Evolutionary conservation across 2,113 vertebrate genomes (phyloP).

Genomic region (Mormyrus lacerda): DNA sequence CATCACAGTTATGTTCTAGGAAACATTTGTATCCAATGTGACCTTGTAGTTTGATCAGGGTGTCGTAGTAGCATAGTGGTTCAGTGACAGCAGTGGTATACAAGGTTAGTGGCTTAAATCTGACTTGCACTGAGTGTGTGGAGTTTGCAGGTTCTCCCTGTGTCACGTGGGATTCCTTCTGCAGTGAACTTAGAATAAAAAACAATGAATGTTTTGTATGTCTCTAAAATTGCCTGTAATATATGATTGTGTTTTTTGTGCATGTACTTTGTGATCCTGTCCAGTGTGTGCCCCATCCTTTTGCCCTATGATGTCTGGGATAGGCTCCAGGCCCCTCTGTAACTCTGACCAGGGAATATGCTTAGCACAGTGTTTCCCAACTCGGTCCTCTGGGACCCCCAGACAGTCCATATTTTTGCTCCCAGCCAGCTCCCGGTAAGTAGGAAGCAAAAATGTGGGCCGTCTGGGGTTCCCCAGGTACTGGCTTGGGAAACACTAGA

Average conservation of each 20-base stretch:
- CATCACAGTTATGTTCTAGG: neutral
- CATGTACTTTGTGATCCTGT: neutral
- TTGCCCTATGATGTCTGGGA: neutral
- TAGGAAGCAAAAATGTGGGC: neutral
- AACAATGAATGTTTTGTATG: too few species aligned
- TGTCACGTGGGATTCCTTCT: neutral
- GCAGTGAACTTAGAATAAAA: too few species aligned
- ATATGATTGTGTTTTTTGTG: neutral
- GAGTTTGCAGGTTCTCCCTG: neutral
- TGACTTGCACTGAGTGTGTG: neutral
- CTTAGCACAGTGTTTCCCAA: too few species aligned
- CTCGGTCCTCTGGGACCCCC: too few species aligned
- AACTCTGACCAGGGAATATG: neutral
- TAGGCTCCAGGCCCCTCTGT: neutral
- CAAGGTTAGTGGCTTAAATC: neutral
- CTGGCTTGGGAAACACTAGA: neutral
- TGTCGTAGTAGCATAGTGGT: neutral
- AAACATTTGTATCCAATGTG: neutral
- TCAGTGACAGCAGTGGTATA: neutral
- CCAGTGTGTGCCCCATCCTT: neutral
- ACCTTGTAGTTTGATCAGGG: neutral
- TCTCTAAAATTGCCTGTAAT: neutral
- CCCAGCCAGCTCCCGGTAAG: too few species aligned
- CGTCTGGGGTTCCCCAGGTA: too few species aligned
- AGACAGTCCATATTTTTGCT: too few species aligned